These are phyloP conservation scores for Mola mola DNA, from an alignment of 2,113 vertebrate genomes.

Conservation along the genomic window DNA sequence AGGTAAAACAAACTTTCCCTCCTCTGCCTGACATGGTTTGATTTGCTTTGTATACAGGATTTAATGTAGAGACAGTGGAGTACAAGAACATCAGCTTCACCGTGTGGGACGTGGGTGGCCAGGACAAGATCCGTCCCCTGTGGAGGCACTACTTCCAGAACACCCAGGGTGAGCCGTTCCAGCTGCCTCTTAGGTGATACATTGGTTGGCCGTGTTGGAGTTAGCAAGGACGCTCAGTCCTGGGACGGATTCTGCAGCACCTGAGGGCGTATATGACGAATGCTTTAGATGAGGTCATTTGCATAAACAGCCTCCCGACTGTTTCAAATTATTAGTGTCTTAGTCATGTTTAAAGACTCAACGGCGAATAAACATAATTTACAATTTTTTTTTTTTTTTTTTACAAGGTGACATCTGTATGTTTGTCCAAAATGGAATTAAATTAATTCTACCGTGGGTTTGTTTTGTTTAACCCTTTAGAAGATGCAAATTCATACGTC, in stretches of 20 bases:
- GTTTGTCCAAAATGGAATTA: not conserved
- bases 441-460: not conserved
- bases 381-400: slow-evolving; percentile 12
- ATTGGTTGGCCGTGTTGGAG: not conserved
- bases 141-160: slow-evolving; percentile 99
- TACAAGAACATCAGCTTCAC: slow-evolving; percentile 99
- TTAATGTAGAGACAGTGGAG: slow-evolving; percentile 97
- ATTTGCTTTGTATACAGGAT: slow-evolving; percentile 79
- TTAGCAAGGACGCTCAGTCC: slow-evolving; percentile 20
- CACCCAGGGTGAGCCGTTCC: slow-evolving; percentile 87
- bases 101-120: slow-evolving; percentile 97
- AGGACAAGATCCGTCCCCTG: slow-evolving; percentile 97
- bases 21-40: not conserved
- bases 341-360: slow-evolving; percentile 46
- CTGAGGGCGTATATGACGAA: slow-evolving; percentile 54
- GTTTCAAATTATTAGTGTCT: slow-evolving; percentile 30
- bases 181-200: slow-evolving; percentile 5
- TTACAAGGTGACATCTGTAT: slow-evolving; percentile 6
- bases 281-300: slow-evolving; percentile 48
- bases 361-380: slow-evolving; percentile 4
- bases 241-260: slow-evolving; percentile 27
- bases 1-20: not conserved
- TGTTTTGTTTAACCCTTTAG: not conserved
- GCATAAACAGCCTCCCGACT: slow-evolving; percentile 30
- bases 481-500: not conserved